Conservation (phyloP, 2,113 vertebrate genomes). For the Calypte anna region DNA sequence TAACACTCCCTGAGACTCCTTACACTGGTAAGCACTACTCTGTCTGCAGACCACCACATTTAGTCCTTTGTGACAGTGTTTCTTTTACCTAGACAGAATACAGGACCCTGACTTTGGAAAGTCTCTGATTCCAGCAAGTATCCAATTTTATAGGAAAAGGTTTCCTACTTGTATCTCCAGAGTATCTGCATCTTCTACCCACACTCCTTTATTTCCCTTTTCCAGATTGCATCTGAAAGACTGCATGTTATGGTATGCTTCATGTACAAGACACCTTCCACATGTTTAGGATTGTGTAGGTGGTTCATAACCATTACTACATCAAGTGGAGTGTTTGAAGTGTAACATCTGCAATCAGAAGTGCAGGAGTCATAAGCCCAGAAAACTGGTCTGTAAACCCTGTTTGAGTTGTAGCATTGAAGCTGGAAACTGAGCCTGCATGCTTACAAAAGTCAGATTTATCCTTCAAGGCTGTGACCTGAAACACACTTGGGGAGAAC, state of each 20-base stretch:
- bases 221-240: neutral
- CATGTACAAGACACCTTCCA: neutral
- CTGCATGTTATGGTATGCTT: rapidly evolving
- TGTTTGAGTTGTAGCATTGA: neutral
- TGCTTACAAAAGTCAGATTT: neutral
- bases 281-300: neutral
- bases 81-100: neutral
- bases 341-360: neutral
- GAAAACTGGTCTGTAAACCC: neutral
- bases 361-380: neutral
- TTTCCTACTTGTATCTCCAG: neutral
- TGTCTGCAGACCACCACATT: neutral
- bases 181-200: neutral
- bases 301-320: neutral
- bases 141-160: neutral
- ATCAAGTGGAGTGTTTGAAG: neutral
- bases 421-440: neutral
- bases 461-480: neutral
- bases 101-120: neutral
- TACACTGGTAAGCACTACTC: neutral
- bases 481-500: neutral
- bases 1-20: neutral
- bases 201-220: neutral
- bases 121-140: neutral
- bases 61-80: neutral